A percentile compares a stretch with the other conserved stretches of the same genome.
Evolutionary conservation across 2,888 invertebrate genomes (phyloP).

Genomic region (Ephialtes manifestator): DNA sequence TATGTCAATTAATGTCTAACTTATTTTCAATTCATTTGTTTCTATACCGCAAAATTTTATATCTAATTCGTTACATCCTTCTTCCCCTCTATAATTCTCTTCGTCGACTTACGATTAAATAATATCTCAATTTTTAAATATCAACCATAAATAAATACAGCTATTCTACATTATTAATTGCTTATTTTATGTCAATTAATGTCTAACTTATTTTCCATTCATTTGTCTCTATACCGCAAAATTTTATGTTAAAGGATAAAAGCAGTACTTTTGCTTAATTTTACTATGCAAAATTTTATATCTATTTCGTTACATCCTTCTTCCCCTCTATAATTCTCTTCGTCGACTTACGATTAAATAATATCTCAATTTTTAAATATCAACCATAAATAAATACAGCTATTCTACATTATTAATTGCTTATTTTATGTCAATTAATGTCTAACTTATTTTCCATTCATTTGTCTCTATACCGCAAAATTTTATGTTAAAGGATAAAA

Average conservation of each 20-base stretch:
- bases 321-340: conserved; percentile 5
- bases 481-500: conserved; percentile 9
- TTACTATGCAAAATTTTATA: conserved; percentile 15
- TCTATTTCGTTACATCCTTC: conserved; percentile 29
- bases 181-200: not conserved
- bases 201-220: not conserved
- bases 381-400: too few relatives aligned
- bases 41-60: too few relatives aligned
- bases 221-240: not conserved
- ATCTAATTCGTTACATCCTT: too few relatives aligned
- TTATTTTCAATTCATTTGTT: not conserved
- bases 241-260: conserved; percentile 9
- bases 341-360: too few relatives aligned
- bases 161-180: not conserved
- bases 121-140: too few relatives aligned
- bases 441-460: not conserved
- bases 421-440: not conserved
- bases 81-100: too few relatives aligned
- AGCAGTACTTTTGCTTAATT: not conserved
- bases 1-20: not conserved
- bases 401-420: not conserved
- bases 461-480: not conserved
- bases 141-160: too few relatives aligned
- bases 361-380: too few relatives aligned
- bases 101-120: too few relatives aligned